These are phyloP conservation scores for Sebastiscus albofasciatus DNA, from an alignment of 2,797 vertebrate species.

Conservation along the genomic window DNA sequence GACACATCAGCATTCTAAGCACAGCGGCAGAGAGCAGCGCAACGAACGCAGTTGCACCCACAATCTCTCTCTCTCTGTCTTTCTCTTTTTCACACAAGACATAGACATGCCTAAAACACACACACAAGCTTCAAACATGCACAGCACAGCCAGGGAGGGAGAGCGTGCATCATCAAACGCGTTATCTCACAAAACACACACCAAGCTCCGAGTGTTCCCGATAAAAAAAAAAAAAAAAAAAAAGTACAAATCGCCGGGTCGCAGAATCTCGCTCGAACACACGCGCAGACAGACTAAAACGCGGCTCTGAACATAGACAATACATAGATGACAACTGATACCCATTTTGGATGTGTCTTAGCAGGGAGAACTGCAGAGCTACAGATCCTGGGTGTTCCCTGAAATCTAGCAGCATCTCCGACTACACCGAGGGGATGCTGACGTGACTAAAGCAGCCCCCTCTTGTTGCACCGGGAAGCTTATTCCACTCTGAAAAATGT, in stretches of 20 bases:
- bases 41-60: constrained; percentile 61
- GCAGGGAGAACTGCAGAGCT: constrained; percentile 41
- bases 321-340: constrained; percentile 35
- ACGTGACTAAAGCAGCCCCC: constrained; percentile 10
- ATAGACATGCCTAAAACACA: constrained; percentile 11
- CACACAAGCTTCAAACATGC: constrained; percentile 30
- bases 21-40: constrained; percentile 74
- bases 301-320: not conserved
- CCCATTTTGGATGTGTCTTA: constrained; percentile 3
- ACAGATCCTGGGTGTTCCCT: constrained; percentile 37
- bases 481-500: not conserved
- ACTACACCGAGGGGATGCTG: constrained; percentile 8
- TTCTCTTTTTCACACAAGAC: not conserved
- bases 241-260: constrained; percentile 8
- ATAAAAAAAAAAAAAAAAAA: constrained; percentile 2
- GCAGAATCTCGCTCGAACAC: constrained; percentile 11
- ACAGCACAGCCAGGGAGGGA: constrained; percentile 9
- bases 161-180: constrained; percentile 29
- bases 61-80: constrained; percentile 36
- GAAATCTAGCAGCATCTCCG: constrained; percentile 24
- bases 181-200: constrained; percentile 31
- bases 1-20: constrained; percentile 87
- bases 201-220: constrained; percentile 5
- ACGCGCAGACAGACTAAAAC: not conserved
- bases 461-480: not conserved